Evolutionary conservation across 2,113 vertebrate genomes (phyloP).

Genomic region (Tenrec ecaudatus): DNA sequence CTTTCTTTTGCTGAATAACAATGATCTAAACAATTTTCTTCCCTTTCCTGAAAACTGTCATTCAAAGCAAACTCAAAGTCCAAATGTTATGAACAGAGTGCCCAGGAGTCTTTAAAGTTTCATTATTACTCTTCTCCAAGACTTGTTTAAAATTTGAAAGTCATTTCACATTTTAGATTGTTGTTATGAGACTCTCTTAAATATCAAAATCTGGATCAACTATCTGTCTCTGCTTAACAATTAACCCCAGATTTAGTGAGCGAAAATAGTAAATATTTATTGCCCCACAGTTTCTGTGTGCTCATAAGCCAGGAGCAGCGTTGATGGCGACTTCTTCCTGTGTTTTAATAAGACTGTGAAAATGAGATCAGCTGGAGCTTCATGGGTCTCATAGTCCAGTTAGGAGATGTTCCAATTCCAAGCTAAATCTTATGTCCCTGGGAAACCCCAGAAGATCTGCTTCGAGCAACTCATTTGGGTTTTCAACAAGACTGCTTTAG

Average conservation of each 20-base stretch:
- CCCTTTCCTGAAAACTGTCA: not conserved
- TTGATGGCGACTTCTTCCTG: not conserved
- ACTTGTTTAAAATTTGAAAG: not conserved
- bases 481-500: not conserved
- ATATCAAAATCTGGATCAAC: not conserved
- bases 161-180: not conserved
- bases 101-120: not conserved
- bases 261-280: conserved; percentile 1
- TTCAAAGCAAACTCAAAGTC: not conserved
- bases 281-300: not conserved
- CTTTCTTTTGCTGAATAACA: not conserved
- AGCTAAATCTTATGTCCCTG: not conserved
- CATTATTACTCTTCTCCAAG: not conserved
- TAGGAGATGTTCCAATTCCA: not conserved
- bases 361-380: not conserved
- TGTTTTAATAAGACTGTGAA: not conserved
- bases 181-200: not conserved
- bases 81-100: not conserved
- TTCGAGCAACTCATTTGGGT: not conserved
- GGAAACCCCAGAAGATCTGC: not conserved
- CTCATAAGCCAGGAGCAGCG: not conserved
- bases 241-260: not conserved
- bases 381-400: not conserved
- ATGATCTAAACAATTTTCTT: not conserved
- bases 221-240: not conserved